Evolutionary conservation across 2,797 vertebrate genomes (phyloP).

Genomic region (Pitangus sulphuratus): DNA sequence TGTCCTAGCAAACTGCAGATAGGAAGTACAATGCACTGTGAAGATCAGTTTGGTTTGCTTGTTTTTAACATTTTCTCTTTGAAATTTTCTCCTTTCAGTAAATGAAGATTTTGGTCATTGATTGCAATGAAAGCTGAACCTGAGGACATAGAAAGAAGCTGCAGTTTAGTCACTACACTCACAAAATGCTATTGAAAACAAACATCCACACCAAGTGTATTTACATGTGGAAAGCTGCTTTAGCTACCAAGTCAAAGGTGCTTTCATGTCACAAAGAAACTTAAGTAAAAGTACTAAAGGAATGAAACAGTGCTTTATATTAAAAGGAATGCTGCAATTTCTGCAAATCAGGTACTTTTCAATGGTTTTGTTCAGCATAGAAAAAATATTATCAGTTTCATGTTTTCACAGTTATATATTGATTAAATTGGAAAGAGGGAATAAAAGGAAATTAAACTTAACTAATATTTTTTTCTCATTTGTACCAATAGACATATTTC

Average conservation of each 20-base stretch:
- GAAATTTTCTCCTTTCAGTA: not conserved
- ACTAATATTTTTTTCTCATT: not conserved
- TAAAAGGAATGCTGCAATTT: not conserved
- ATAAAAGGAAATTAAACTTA: not conserved
- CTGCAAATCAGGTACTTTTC: not conserved
- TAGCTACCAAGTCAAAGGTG: not conserved
- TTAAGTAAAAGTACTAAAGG: not conserved
- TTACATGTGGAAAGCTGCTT: not conserved
- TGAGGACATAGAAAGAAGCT: not conserved
- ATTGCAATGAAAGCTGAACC: not conserved
- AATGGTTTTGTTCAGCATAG: not conserved
- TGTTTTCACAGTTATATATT: not conserved
- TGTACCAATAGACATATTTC: not conserved
- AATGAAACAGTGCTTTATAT: not conserved
- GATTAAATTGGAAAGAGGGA: not conserved
- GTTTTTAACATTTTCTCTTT: not conserved
- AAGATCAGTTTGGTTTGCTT: constrained; percentile 10
- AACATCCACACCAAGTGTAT: not conserved
- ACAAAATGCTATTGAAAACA: not conserved
- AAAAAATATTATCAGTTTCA: not conserved
- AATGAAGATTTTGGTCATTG: not conserved
- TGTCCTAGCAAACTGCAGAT: constrained; percentile 28
- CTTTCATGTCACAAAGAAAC: not conserved
- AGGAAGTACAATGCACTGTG: not conserved
- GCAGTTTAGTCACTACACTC: not conserved